Percentiles rank a stretch among this genome's conserved stretches.
Conservation (phyloP, 2,797 vertebrate genomes). For the Momotus momota region DNA sequence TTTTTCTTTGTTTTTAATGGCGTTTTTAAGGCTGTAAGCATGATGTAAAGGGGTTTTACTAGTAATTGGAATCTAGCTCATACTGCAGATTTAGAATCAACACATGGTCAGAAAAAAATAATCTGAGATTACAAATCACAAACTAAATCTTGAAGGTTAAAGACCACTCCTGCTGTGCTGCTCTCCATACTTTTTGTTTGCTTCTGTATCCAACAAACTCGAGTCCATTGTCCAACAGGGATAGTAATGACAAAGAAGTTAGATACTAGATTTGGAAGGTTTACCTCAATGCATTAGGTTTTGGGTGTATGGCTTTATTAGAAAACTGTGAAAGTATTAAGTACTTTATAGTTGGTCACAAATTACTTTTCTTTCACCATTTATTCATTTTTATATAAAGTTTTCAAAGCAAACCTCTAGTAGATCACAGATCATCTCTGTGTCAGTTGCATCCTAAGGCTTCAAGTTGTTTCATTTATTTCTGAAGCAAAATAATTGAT, state of each 20-base stretch:
- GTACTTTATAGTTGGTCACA: not conserved
- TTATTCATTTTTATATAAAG: not conserved
- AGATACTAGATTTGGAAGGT: not conserved
- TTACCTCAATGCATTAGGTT: not conserved
- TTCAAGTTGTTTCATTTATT: not conserved
- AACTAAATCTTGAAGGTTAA: not conserved
- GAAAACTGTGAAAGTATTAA: not conserved
- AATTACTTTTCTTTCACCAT: not conserved
- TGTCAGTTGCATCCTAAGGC: not conserved
- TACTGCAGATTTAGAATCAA: not conserved
- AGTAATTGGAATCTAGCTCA: not conserved
- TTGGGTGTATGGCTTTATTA: not conserved
- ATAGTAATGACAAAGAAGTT: not conserved
- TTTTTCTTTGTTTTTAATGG: not conserved
- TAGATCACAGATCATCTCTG: not conserved
- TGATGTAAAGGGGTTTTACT: not conserved
- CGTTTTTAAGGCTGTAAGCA: not conserved
- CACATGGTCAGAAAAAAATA: not conserved
- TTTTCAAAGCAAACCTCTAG: not conserved
- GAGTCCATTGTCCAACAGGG: fast-evolving
- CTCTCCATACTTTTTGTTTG: not conserved
- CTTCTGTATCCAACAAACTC: not conserved
- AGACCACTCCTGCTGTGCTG: not conserved
- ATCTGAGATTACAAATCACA: not conserved
- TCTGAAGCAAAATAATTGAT: not conserved